Base-by-base conservation (phyloP, 1,140 invertebrate genomes). In the Euwallacea similis region DNA sequence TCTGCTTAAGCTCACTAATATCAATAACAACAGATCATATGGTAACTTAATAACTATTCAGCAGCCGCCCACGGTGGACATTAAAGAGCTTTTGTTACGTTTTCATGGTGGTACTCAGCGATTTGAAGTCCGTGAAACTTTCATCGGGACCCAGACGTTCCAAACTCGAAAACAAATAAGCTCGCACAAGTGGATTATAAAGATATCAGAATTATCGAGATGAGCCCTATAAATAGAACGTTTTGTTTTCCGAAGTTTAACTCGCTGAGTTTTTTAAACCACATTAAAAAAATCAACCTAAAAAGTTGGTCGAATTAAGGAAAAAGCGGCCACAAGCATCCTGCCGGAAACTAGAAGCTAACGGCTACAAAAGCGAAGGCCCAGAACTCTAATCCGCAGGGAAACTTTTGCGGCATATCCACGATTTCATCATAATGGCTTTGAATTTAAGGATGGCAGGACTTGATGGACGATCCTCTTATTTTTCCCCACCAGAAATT, bases 1-100 rank as follows among this genome's bases (percentile, higher is more conserved):
- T 63, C 61, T 63, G 61, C 47, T 63, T 63, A 63, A 47, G 43
- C 61, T 63, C 61, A 60, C 1, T 50, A 2, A 13, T 63, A 63
- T 63, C 44, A 63, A 44, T 63, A 46, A 63, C 61, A 46, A 4
- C 21, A 33, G 21, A 33, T 33, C 61, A 63, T 63, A 46, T 33
- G 15, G 61, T 63, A 63, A 63, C 61, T 46, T 46, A 63, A 63
- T 61, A 47, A 46, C 44, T 13, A 4, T 8, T 50, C n/a, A 16
- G n/a, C 0, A 15, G 13, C 44, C 61, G 61, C 61, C 61, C 61
- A 63, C 61, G 16, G 53, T 15, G 7, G 8, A 41, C 10, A 33
- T 13, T 13, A 13, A 50, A 59, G 56, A 10, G 33, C 8, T 59
- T 59, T 59, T 41, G 33, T 59, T 50, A 10, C 9, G 2, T 50